Conservation (phyloP, 2,113 vertebrate species). For the Camelus bactrianus region DNA sequence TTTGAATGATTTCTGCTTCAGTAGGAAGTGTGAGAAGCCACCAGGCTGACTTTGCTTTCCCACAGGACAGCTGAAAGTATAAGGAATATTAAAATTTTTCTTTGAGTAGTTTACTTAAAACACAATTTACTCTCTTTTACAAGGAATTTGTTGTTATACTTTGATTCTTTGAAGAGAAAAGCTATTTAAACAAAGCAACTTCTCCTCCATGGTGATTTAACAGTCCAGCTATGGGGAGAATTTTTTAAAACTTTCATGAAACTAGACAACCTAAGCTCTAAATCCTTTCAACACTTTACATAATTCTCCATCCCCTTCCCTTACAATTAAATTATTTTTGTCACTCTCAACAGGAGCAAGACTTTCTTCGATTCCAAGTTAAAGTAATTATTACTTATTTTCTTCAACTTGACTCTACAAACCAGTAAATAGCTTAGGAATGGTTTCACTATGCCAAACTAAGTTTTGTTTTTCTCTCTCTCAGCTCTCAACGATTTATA, state of each 20-base stretch:
- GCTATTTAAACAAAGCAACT: conserved; percentile 25
- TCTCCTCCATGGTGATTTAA: not conserved
- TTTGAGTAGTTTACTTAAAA: not conserved
- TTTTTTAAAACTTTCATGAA: not conserved
- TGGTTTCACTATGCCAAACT: not conserved
- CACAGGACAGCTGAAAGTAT: not conserved
- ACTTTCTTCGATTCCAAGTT: not conserved
- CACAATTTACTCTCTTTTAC: not conserved
- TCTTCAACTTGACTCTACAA: not conserved
- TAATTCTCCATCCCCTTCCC: not conserved
- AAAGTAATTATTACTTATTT: not conserved
- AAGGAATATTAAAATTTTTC: not conserved
- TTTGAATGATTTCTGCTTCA: not conserved
- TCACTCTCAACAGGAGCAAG: not conserved
- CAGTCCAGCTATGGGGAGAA: not conserved
- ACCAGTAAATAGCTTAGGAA: not conserved
- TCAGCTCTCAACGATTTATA: not conserved
- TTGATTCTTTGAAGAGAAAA: conserved; percentile 27
- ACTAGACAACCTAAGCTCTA: not conserved
- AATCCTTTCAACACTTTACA: not conserved
- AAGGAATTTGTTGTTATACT: not conserved
- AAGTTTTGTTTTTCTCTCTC: not conserved
- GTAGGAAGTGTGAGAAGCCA: not conserved
- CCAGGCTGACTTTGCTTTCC: not conserved
- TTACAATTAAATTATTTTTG: not conserved